phyloP scores from a whole-genome alignment of 2,888 invertebrate genomes.

The Ryuthela nishihirai region DNA sequence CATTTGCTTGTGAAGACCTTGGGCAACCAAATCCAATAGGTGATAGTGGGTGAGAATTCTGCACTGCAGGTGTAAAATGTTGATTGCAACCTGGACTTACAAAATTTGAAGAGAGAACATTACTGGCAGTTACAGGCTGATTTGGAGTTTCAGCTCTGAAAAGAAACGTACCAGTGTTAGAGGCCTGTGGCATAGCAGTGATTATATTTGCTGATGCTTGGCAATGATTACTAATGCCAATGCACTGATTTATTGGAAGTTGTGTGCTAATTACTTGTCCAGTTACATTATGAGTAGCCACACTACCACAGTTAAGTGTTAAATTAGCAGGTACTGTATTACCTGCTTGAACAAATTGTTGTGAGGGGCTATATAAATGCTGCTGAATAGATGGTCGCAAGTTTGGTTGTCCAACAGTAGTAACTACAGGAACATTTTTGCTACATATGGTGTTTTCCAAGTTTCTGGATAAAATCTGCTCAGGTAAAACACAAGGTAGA shows the following conservation, averaged over 20 bases:
- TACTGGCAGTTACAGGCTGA: constrained; percentile 9
- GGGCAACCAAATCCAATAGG: constrained; percentile 2
- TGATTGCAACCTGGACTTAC: constrained; percentile 19
- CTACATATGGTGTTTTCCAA: too few relatives aligned
- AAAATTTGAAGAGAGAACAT: constrained; percentile 9
- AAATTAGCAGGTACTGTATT: constrained; percentile 25
- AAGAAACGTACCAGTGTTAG: constrained; percentile 22
- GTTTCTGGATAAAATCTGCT: constrained; percentile 10
- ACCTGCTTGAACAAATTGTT: constrained; percentile 26
- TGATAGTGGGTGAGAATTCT: constrained; percentile 8
- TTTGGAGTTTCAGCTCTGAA: constrained; percentile 19
- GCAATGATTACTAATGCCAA: constrained; percentile 20
- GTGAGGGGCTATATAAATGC: constrained; percentile 16
- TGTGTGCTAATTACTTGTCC: constrained; percentile 30
- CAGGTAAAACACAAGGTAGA: constrained; percentile 20
- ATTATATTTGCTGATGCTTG: constrained; percentile 13
- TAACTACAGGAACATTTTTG: too few relatives aligned
- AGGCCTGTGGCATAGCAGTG: constrained; percentile 22
- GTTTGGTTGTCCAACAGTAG: too few relatives aligned
- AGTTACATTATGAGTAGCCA: constrained; percentile 19
- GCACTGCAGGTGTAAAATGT: constrained; percentile 6
- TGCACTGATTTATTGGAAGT: constrained; percentile 32
- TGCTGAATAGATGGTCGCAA: constrained; percentile 24
- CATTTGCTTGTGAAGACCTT: constrained; percentile 9
- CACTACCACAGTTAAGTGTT: constrained; percentile 21